A percentile compares a stretch with the other conserved stretches of the same genome.
Conservation (phyloP, 2,797 vertebrate species). For the Chaetodon trifasciatus region DNA sequence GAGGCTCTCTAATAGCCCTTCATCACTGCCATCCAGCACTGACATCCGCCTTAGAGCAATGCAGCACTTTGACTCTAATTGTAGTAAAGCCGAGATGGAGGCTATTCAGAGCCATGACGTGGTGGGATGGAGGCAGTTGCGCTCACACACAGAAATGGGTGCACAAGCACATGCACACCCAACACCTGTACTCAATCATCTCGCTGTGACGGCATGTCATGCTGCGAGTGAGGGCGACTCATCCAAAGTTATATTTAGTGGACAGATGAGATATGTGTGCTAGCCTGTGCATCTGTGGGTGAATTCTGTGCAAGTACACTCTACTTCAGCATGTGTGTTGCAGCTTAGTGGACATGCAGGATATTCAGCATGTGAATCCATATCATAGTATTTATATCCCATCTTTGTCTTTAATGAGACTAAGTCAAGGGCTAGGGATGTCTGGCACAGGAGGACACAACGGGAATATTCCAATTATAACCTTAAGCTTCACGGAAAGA, state of each 20-base stretch:
- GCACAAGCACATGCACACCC: not conserved
- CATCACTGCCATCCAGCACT: conserved; percentile 47
- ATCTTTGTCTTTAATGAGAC: not conserved
- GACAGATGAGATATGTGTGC: not conserved
- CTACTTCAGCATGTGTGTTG: not conserved
- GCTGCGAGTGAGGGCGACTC: conserved; percentile 16
- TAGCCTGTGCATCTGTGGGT: not conserved
- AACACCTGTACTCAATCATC: conserved; percentile 30
- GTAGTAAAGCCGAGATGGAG: conserved; percentile 36
- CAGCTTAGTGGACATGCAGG: not conserved
- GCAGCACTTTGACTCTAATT: conserved; percentile 53
- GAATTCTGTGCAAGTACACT: not conserved
- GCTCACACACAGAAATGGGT: conserved; percentile 3
- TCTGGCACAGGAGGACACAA: not conserved
- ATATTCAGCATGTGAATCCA: not conserved
- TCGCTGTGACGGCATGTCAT: conserved; percentile 3
- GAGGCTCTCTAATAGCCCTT: conserved; percentile 52
- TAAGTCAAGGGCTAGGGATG: not conserved
- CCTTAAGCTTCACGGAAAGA: not conserved
- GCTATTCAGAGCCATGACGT: conserved; percentile 37
- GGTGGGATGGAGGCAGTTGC: conserved; percentile 8
- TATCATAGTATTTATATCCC: not conserved
- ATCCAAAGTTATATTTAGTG: conserved; percentile 24
- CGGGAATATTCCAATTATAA: not conserved
- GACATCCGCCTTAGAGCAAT: conserved; percentile 36